Evolutionary conservation across 2,888 invertebrate genomes (phyloP).

Genomic region (Eucera pruinosa): DNA sequence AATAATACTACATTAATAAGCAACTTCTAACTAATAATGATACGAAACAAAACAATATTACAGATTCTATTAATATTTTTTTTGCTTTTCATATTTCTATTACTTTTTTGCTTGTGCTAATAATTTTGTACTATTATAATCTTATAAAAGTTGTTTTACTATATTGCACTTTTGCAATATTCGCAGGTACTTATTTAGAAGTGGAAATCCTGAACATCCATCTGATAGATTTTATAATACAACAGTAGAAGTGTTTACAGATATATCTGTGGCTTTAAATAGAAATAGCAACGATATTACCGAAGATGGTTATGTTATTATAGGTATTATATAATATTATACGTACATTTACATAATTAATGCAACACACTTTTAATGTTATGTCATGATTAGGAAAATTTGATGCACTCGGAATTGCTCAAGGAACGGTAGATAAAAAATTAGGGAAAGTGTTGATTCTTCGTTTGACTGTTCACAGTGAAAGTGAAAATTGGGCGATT

Average conservation of each 20-base stretch:
- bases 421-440: conserved; percentile 88
- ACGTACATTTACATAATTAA: conserved; percentile 3
- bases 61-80: too few relatives aligned
- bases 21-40: too few relatives aligned
- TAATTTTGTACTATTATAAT: too few relatives aligned
- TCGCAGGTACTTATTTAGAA: conserved; percentile 92
- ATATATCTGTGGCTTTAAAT: conserved; percentile 83
- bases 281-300: conserved; percentile 87
- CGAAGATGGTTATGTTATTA: conserved; percentile 88
- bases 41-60: too few relatives aligned
- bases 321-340: conserved; percentile 84
- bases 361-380: conserved; percentile 4
- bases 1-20: too few relatives aligned
- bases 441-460: conserved; percentile 90
- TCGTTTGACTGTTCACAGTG: conserved; percentile 91
- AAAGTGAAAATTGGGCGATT: conserved; percentile 95
- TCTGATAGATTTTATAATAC: conserved; percentile 95
- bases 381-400: conserved; percentile 87
- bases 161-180: conserved; percentile 53
- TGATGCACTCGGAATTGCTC: conserved; percentile 92
- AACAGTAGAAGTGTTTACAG: conserved; percentile 91
- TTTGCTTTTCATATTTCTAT: too few relatives aligned
- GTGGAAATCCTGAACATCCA: conserved; percentile 95
- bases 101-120: neutral
- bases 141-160: neutral